Evolutionary conservation across 2,797 vertebrate species (phyloP).

Genomic region (Odontamblyopus lacepedii): DNA sequence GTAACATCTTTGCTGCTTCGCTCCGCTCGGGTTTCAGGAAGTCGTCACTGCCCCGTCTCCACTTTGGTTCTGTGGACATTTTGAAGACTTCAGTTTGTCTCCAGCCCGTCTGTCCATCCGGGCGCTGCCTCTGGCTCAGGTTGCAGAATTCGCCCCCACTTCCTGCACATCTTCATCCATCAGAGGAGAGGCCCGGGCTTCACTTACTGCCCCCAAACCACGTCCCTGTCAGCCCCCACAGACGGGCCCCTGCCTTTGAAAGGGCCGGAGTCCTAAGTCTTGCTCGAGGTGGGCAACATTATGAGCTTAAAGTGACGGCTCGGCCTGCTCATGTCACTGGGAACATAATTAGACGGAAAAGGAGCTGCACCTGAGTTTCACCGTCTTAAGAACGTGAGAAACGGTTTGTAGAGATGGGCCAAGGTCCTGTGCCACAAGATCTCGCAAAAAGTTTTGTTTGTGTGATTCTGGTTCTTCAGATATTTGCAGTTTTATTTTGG

Average conservation of each 20-base stretch:
- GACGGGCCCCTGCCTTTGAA: conserved; percentile 4
- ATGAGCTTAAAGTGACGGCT: not conserved
- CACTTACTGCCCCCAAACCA: conserved; percentile 21
- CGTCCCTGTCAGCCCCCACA: conserved; percentile 14
- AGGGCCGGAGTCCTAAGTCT: not conserved
- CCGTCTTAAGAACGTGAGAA: no score
- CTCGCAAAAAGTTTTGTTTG: no score
- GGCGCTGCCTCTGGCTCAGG: conserved; percentile 30
- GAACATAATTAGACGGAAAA: no score
- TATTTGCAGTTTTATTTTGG: no score
- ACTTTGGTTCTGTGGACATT: not conserved
- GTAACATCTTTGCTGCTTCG: conserved; percentile 22
- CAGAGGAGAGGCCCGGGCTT: not conserved
- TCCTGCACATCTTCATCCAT: conserved; percentile 36
- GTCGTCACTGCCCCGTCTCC: conserved; percentile 25
- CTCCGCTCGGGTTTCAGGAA: conserved; percentile 57
- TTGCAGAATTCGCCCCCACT: conserved; percentile 26
- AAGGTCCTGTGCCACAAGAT: no score
- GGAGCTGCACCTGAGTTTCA: no score
- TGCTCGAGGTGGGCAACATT: not conserved
- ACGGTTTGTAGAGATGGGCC: no score
- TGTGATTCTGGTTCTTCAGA: no score
- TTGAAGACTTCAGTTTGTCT: not conserved
- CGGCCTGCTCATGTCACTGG: no score
- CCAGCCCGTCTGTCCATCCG: conserved; percentile 1